Conservation (phyloP, 2,888 invertebrate genomes). For the Chesias legatella region DNA sequence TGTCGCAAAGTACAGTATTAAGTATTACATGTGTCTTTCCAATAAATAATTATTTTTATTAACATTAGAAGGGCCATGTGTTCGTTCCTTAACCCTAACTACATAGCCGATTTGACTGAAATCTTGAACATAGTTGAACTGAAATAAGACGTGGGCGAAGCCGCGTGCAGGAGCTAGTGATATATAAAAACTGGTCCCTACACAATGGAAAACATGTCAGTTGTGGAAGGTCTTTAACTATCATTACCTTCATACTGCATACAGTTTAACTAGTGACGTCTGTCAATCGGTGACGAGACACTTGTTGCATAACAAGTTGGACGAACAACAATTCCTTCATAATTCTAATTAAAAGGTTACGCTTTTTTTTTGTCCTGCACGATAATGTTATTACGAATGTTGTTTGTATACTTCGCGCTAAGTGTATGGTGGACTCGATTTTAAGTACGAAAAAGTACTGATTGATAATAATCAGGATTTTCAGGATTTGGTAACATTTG, state of each 20-base stretch:
- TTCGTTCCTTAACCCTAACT: too few relatives aligned
- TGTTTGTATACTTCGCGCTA: neutral
- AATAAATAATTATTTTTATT: too few relatives aligned
- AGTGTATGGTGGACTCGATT: neutral
- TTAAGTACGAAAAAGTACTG: neutral
- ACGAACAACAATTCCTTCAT: neutral
- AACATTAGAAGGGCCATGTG: too few relatives aligned
- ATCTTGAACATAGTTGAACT: too few relatives aligned
- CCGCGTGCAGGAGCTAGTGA: too few relatives aligned
- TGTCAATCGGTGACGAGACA: neutral
- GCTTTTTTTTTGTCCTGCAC: neutral
- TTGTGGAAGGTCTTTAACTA: conserved; percentile 25
- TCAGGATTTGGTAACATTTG: neutral
- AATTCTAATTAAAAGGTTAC: too few relatives aligned
- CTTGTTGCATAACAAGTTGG: conserved; percentile 2
- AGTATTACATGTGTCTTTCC: too few relatives aligned
- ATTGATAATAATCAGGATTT: neutral
- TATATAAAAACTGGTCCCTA: conserved; percentile 24
- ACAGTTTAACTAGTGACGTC: conserved; percentile 9
- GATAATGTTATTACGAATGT: conserved; percentile 3
- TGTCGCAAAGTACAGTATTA: too few relatives aligned
- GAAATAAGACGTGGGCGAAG: too few relatives aligned
- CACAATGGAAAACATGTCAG: conserved; percentile 22
- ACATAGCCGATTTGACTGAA: too few relatives aligned
- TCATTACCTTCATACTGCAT: conserved; percentile 10